Conservation (phyloP, 2,797 vertebrate genomes). For the Vipera ursinii region DNA sequence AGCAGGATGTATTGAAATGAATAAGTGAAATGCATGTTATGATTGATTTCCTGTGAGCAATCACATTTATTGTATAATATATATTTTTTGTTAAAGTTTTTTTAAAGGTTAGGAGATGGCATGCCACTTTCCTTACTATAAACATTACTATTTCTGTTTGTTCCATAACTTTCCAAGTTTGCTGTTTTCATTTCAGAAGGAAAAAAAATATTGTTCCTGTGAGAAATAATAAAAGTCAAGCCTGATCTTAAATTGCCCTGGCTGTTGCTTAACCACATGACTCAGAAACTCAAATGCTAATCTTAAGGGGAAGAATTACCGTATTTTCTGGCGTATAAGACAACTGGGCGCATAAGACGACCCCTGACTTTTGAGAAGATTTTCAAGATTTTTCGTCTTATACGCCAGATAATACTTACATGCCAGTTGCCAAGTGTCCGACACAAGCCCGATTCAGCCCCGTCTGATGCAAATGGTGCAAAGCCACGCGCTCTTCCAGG, state of each 20-base stretch:
- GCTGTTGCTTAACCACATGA: conserved; percentile 6
- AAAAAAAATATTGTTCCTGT: conserved; percentile 31
- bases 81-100: conserved; percentile 59
- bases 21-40: conserved; percentile 31
- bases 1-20: conserved; percentile 71
- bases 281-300: neutral
- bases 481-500: no score
- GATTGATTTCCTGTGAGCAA: conserved; percentile 38
- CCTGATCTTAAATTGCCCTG: conserved; percentile 23
- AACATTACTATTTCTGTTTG: conserved; percentile 8
- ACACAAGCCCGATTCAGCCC: no score
- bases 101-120: conserved; percentile 40
- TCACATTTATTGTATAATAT: conserved; percentile 37
- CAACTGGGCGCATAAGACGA: no score
- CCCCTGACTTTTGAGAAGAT: no score
- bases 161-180: conserved; percentile 10
- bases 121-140: neutral
- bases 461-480: no score
- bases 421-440: no score
- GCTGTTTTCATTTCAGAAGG: conserved; percentile 13
- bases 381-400: no score
- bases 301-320: neutral
- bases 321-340: no score
- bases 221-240: conserved; percentile 43
- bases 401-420: no score